Evolutionary conservation across 2,113 vertebrate genomes (phyloP).

Genomic region (Cryptoleucopteryx plumbea): DNA sequence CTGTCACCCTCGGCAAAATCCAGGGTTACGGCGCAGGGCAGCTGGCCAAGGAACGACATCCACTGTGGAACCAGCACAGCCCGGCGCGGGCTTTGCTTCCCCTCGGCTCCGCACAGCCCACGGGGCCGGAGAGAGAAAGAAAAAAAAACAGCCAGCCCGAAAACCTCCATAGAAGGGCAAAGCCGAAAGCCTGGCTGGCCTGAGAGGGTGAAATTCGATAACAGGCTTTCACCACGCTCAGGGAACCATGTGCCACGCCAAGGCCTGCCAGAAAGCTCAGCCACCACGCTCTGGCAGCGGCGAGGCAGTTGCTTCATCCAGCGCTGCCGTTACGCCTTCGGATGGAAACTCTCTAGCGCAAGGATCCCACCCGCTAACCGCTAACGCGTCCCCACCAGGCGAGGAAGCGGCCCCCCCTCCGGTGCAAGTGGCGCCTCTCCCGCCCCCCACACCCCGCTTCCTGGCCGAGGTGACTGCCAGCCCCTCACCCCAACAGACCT

Average conservation of each 20-base stretch:
- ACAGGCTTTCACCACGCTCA: accelerated
- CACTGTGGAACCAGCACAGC: accelerated
- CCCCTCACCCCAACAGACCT: neutral
- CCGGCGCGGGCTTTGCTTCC: neutral
- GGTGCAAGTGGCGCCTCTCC: neutral
- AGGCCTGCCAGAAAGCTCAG: neutral
- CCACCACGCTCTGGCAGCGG: neutral
- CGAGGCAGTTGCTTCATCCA: neutral
- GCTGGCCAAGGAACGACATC: neutral
- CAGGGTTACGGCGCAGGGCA: neutral
- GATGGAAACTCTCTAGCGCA: neutral
- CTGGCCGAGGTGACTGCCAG: neutral
- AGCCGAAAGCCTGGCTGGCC: neutral
- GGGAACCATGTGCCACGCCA: neutral
- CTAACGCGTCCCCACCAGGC: accelerated
- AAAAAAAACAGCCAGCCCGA: accelerated
- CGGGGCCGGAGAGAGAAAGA: neutral
- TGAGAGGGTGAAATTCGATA: neutral
- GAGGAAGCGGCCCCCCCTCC: neutral
- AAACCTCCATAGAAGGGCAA: slow-evolving; percentile 17
- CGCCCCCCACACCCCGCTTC: neutral
- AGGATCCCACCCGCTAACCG: neutral
- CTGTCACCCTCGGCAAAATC: neutral
- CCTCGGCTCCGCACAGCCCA: neutral
- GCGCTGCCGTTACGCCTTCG: accelerated